Evolutionary conservation across 2,888 invertebrate genomes (phyloP), one percentile per base, ranked within the genome.

Genomic region (Lepidonotus clava): DNA sequence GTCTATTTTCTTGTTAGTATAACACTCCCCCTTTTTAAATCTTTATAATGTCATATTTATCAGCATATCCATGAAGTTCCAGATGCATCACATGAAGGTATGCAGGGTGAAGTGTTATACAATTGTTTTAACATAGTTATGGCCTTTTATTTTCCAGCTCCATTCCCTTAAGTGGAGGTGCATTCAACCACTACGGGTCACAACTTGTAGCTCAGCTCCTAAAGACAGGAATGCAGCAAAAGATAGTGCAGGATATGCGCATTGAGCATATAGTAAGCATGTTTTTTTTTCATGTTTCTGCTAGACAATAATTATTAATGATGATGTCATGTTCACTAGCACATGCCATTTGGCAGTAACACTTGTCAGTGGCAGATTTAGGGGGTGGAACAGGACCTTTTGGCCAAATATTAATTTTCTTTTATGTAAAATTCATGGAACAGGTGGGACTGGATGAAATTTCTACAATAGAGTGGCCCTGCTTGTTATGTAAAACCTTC

Each of bases 101-200:
- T 21, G 56, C n/a, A 56, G 56, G 21, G 2, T 61, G 28, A 61
- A 11, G 61, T 2, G 2, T 4, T 28, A n/a, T 24, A 4, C 2
- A 24, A 61, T 18, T 14, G 28, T 1, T 28, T 32, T 61, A 2
- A 11, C 61, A 5, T 61, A 28, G n/a, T 56, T 56, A 4, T 66
- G 4, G 34, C 4, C n/a, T 56, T 8, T 66, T 5, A 21, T 32
- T 66, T 32, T 66, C 32, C 66, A 95, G 96, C 89, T 95, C 95
- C 5, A 92, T 95, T 76, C 89, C 95, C 36, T 93, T 92, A 87
- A 96, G 96, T 90, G 96, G 96, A 0, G 96, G 96, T 0, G 95
- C 95, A 34, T 95, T 95, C 21, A 96, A 96, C 91, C 95, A 96
- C 89, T 96, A 95, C 86, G 95, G 95, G 36, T 94, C 95, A 1